These are phyloP conservation scores for Ceratotherium simum DNA, from an alignment of 2,113 vertebrate species.

Conservation along the genomic window DNA sequence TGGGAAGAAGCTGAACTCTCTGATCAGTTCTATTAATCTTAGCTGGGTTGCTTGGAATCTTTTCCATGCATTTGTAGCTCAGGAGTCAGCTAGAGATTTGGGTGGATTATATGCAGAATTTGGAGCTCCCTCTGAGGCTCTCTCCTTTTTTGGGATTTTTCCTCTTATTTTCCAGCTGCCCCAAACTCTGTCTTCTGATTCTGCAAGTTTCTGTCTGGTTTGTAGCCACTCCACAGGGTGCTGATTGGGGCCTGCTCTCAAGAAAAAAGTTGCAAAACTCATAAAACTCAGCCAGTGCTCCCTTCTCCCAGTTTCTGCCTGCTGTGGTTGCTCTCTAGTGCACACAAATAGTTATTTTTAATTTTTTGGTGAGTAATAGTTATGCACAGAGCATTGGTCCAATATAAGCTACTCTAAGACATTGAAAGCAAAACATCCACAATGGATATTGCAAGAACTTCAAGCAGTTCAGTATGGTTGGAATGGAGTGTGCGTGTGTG, in stretches of 20 bases:
- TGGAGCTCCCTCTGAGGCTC: neutral
- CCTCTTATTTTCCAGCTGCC: neutral
- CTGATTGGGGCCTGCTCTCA: neutral
- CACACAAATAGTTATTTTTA: slow-evolving; percentile 3
- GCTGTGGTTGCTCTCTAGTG: neutral
- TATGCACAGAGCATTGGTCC: neutral
- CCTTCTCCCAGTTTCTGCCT: neutral
- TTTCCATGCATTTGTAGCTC: neutral
- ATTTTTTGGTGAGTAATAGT: neutral
- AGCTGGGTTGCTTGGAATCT: slow-evolving; percentile 20
- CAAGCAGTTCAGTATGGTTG: neutral
- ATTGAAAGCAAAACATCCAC: slow-evolving; percentile 4
- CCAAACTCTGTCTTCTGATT: neutral
- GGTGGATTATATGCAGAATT: neutral
- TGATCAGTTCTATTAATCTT: neutral
- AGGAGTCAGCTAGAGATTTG: neutral
- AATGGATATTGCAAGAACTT: slow-evolving; percentile 33
- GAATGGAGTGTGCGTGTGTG: neutral
- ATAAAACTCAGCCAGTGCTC: neutral
- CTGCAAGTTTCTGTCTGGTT: slow-evolving; percentile 4
- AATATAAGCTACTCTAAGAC: neutral
- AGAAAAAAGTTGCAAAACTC: neutral
- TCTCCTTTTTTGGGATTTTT: neutral
- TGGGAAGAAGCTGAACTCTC: neutral
- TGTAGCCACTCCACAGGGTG: neutral